phyloP scores from a whole-genome alignment of 2,797 vertebrate species.

The Sorex maritimensis region DNA sequence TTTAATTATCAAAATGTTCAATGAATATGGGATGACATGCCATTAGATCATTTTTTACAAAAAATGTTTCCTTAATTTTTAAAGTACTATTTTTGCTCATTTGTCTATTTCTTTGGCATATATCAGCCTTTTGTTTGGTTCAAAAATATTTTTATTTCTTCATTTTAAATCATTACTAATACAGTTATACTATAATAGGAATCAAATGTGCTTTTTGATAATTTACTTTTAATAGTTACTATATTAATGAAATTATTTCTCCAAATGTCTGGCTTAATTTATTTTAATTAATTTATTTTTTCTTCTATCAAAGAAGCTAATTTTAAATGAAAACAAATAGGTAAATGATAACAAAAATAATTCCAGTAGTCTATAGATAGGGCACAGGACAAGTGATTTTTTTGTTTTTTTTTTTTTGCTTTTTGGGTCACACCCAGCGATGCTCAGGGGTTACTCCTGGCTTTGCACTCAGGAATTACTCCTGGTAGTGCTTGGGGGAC shows the following conservation, averaged over 20 bases:
- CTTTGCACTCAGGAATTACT: too few relatives aligned
- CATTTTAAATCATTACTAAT: neutral
- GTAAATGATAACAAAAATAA: neutral
- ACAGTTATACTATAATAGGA: neutral
- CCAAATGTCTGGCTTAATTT: neutral
- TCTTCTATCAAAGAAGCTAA: neutral
- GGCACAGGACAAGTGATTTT: neutral
- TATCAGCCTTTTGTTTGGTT: constrained; percentile 7
- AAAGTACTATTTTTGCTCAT: neutral
- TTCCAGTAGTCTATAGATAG: neutral
- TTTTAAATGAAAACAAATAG: constrained; percentile 6
- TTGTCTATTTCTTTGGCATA: constrained; percentile 61
- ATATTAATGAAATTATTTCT: constrained; percentile 14
- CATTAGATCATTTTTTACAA: constrained; percentile 73
- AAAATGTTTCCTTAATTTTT: constrained; percentile 64
- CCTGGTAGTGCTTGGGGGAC: too few relatives aligned
- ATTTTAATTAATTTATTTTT: constrained; percentile 17
- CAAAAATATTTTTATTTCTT: constrained; percentile 3
- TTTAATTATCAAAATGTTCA: constrained; percentile 69
- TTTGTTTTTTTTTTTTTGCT: too few relatives aligned
- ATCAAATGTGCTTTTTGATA: neutral
- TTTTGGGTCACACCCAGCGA: too few relatives aligned
- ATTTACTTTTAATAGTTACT: neutral
- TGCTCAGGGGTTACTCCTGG: too few relatives aligned
- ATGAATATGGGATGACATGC: constrained; percentile 68